These are phyloP conservation scores for Pipistrellus kuhlii DNA, from an alignment of 2,797 vertebrate species.

Conservation along the genomic window DNA sequence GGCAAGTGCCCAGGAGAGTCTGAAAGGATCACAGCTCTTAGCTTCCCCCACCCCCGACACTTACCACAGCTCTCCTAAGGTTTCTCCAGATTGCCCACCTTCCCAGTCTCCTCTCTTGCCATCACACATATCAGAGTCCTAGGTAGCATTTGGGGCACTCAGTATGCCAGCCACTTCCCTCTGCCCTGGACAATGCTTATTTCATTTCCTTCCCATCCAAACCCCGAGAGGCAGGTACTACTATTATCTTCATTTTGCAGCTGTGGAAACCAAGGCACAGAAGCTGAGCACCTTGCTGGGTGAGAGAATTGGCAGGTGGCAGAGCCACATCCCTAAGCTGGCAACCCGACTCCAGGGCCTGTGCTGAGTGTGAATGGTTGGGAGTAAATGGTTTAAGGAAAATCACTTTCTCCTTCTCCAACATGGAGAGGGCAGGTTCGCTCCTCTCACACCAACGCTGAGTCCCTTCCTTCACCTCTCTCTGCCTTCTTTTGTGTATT, in stretches of 20 bases:
- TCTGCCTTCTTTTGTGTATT: slow-evolving; percentile 48
- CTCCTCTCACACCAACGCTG: background rate
- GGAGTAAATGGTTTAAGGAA: background rate
- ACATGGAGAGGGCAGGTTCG: background rate
- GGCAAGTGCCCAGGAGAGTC: background rate
- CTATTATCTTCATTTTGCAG: background rate
- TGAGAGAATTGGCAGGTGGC: background rate
- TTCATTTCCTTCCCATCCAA: background rate
- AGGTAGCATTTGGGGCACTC: background rate
- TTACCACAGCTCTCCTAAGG: background rate
- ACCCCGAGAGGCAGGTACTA: background rate
- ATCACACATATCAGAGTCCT: background rate
- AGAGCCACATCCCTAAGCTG: background rate
- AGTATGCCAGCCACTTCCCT: background rate
- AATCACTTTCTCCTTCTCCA: background rate
- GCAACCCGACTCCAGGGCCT: background rate
- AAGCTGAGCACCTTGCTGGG: background rate
- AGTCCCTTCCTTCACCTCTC: background rate
- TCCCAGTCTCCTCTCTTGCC: background rate
- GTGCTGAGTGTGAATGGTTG: too few relatives aligned
- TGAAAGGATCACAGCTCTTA: background rate
- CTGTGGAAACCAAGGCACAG: background rate
- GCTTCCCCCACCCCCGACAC: rapidly evolving
- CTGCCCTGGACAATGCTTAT: background rate
- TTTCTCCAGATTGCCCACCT: background rate